Percentiles rank a stretch among this genome's conserved stretches.
These are phyloP conservation scores for Anniella stebbinsi DNA, from an alignment of 2,797 vertebrate genomes.

Conservation along the genomic window DNA sequence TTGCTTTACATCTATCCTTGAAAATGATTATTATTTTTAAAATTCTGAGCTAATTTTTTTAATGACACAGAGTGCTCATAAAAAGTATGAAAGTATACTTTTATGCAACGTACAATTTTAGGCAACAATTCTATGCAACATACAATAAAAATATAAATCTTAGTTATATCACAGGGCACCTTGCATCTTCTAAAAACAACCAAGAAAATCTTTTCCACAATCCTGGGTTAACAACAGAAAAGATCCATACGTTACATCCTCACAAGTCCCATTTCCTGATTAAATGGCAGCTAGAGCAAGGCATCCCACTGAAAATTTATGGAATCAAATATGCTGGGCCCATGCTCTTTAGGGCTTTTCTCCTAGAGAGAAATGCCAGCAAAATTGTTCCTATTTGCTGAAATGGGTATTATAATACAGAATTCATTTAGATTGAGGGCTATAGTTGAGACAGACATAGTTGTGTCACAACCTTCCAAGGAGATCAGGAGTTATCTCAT, in stretches of 20 bases:
- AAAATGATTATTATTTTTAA: not conserved
- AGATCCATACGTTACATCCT: not conserved
- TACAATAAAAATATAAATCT: not conserved
- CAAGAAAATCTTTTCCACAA: not conserved
- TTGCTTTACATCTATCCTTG: not conserved
- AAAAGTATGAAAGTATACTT: too few species aligned
- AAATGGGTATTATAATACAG: not conserved
- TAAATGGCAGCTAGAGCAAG: not conserved
- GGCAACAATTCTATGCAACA: not conserved
- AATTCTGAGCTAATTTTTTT: not conserved
- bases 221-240: not conserved
- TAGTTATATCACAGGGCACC: not conserved
- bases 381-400: not conserved
- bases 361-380: not conserved
- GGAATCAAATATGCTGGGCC: not conserved
- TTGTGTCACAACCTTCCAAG: not conserved
- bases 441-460: not conserved
- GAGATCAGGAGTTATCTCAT: not conserved
- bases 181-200: not conserved
- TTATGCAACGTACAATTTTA: not conserved
- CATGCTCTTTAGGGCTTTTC: not conserved
- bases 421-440: not conserved
- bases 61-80: not conserved
- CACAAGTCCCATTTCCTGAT: not conserved
- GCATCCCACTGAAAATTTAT: not conserved